Evolutionary conservation across 2,888 invertebrate genomes (phyloP), one percentile per base, ranked within the genome.

Genomic region (Conchocele bisecta): DNA sequence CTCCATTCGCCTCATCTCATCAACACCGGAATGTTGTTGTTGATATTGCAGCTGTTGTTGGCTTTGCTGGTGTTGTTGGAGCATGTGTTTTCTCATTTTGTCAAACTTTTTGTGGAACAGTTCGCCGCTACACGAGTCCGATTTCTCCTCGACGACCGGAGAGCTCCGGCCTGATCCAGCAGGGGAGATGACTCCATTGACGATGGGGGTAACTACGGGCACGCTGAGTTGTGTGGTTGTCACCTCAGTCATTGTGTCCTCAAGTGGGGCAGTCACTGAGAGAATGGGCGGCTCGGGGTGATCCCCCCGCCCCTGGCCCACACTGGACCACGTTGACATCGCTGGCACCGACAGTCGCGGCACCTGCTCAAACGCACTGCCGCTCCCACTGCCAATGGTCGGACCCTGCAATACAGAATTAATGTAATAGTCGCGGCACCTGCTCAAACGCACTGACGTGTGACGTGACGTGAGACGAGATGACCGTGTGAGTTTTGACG

Each of bases 91-190:
- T 22, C 88, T 71, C 37, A 87, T 61, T 58, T 86, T 87, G 73
- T 88, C 88, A 82, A 88, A 88, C 56, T 88, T 88, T 60, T 88
- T 88, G 66, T 88, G 88, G 35, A 79, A 82, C 39, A 80, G 50
- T 51, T 76, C 73, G 15, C 66, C 71, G 50, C 24, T 20, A 2
- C 29, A n/a, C 26, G 26, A 22, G 4, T 35, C 33, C 24, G 15
- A 35, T 68, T 64, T 64, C 15, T 31, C 33, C 63, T 77, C 77
- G 24, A 37, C 46, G 20, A 64, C 64, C 17, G 72, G 73, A 56
- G 69, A 70, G 50, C 39, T 77, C 33, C 72, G 46, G 11, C 63
- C 46, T 9, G 65, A 63, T n/a, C 41, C 41, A 6, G 29, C 35
- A 24, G 72, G 72, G 46, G 72, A 63, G 41, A 37, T 22, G 17